Evolutionary conservation across 2,797 vertebrate genomes (phyloP), one percentile per base, ranked within the genome.

Genomic region (Phaenicophaeus curvirostris): DNA sequence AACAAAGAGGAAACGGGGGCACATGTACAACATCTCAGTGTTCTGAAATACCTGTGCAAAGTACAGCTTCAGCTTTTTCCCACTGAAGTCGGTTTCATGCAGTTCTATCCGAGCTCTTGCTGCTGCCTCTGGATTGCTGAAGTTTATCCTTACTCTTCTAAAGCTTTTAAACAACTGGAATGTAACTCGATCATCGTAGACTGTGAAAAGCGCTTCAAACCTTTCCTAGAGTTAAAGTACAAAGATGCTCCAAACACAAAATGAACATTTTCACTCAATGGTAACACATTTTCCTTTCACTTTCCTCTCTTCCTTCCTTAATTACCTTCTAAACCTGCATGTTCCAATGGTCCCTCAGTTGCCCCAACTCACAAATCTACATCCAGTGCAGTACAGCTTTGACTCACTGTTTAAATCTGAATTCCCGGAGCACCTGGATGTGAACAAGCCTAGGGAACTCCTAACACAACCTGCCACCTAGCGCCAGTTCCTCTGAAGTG

Each of bases 81-180:
- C 99, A 0, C 97, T 98, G 97, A 99, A 99, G 88, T 99, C 99
- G 0, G 98, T 98, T 82, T 99, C 99, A 1, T 99, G 99, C 39
- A 99, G 98, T 90, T 99, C 99, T 74, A 99, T 99, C 66, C 99
- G 98, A 3, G 99, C 99, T 31, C 99, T 98, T 3, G 99, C 99
- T 2, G 99, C 99, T 0, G 98, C 99, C 96, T 99, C 99, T 0
- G 99, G 98, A 55, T 98, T 99, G 97, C 98, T 98, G 98, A 99
- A 99, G 97, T 99, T 99, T 96, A 99, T 99, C 91, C 99, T 98
- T 75, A 99, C 98, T 98, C 99, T 99, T 93, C 99, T 97, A 96
- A 99, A 99, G 98, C 99, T 99, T 97, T 99, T 99, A 90, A 99
- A 99, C 96, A 99, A 97, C 98, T 99, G 99, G 98, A 99, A 99